Percentiles rank a stretch among this genome's conserved stretches.
These are phyloP conservation scores for Anguilla marmorata DNA, from an alignment of 2,797 vertebrate genomes.

Conservation along the genomic window DNA sequence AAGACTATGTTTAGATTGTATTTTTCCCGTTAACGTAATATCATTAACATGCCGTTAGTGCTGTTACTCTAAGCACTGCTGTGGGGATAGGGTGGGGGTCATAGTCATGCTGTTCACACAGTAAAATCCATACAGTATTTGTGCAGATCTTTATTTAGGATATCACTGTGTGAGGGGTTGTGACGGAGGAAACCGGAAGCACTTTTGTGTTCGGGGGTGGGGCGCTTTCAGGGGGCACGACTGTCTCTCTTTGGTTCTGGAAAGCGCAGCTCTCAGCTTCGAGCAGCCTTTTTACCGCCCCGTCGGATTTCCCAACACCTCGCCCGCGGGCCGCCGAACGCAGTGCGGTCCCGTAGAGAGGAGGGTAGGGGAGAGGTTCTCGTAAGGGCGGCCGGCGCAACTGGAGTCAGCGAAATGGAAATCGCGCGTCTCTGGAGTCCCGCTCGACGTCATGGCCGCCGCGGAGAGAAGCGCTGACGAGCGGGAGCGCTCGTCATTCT, in stretches of 20 bases:
- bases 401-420: neutral
- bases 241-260: neutral
- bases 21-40: neutral
- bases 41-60: neutral
- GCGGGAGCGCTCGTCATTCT: neutral
- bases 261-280: neutral
- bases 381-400: neutral
- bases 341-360: neutral
- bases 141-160: neutral
- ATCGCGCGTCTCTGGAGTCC: neutral
- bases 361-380: neutral
- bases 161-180: neutral
- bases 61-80: neutral
- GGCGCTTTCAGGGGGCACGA: neutral
- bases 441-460: neutral
- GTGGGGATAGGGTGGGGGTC: neutral
- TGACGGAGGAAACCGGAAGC: neutral
- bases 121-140: neutral
- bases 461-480: neutral
- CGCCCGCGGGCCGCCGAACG: neutral
- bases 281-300: neutral
- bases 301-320: neutral
- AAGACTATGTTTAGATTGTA: neutral
- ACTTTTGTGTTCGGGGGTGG: neutral
- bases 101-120: neutral